Evolutionary conservation across 2,888 invertebrate species (phyloP).

Genomic region (Gandaritis pyraliata): DNA sequence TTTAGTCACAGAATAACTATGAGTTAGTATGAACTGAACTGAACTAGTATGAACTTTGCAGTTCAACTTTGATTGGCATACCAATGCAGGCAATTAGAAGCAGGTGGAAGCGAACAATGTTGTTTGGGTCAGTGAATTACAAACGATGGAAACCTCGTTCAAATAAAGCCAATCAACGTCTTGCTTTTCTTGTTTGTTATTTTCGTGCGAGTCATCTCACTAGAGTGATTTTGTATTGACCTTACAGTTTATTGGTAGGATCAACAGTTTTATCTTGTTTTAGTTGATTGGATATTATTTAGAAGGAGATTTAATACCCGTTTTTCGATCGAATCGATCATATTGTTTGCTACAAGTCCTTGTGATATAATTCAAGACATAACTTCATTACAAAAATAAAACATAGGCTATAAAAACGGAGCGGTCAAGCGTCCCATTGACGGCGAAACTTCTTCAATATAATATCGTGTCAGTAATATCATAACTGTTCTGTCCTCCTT

Average conservation of each 20-base stretch:
- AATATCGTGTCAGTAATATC: conserved; percentile 69
- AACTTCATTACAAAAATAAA: conserved; percentile 47
- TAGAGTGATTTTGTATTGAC: background rate
- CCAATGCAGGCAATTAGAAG: conserved; percentile 31
- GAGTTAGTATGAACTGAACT: too few relatives aligned
- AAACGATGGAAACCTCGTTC: conserved; percentile 10
- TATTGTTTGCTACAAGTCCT: background rate
- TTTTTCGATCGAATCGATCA: background rate
- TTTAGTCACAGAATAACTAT: too few relatives aligned
- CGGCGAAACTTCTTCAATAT: conserved; percentile 68
- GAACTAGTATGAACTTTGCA: too few relatives aligned
- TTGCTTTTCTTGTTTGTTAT: conserved; percentile 5
- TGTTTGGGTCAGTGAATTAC: conserved; percentile 30
- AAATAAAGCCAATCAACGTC: conserved; percentile 12
- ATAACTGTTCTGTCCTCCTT: conserved; percentile 71
- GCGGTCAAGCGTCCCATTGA: conserved; percentile 49
- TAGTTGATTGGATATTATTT: background rate
- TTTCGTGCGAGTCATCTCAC: background rate
- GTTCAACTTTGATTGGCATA: too few relatives aligned
- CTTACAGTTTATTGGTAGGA: background rate
- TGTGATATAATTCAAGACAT: background rate
- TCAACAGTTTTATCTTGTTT: too few relatives aligned
- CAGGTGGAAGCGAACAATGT: conserved; percentile 20
- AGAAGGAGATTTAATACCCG: too few relatives aligned
- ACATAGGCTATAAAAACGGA: conserved; percentile 55